phyloP scores from a whole-genome alignment of 2,113 vertebrate species.

The Procavia capensis region DNA sequence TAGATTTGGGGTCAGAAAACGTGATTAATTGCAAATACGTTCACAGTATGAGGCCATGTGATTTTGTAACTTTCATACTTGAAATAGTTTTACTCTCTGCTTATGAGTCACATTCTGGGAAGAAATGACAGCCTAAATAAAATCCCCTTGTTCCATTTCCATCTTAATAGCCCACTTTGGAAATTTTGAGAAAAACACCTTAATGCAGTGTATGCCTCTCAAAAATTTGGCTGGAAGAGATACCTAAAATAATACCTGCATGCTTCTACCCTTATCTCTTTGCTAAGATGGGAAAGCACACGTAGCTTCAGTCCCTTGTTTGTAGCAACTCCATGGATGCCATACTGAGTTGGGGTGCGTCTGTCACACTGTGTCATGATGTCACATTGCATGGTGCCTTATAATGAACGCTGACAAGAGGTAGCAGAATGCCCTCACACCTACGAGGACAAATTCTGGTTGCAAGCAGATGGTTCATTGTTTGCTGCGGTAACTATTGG shows the following conservation, averaged over 20 bases:
- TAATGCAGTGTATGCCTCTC: neutral
- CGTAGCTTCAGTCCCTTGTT: fast-evolving
- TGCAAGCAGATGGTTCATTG: neutral
- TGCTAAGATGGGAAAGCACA: neutral
- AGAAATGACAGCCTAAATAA: neutral
- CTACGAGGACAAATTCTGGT: neutral
- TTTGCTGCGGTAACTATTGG: constrained; percentile 15
- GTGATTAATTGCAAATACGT: neutral
- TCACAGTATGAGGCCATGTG: neutral
- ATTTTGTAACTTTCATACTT: neutral
- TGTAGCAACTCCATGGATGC: neutral
- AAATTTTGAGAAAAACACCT: neutral
- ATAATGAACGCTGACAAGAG: neutral
- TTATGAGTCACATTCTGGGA: neutral
- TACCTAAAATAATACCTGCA: neutral
- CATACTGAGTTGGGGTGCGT: neutral
- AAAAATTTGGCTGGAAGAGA: neutral
- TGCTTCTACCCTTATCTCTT: neutral
- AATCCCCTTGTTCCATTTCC: neutral
- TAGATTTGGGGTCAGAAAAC: neutral
- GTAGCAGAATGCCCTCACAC: neutral
- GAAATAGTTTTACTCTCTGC: neutral
- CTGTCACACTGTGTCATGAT: neutral
- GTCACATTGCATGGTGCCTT: neutral
- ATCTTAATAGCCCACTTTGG: neutral